A percentile compares a stretch with the other conserved stretches of the same genome.
Conservation (phyloP, 2,113 vertebrate species). For the Epinephelus moara region DNA sequence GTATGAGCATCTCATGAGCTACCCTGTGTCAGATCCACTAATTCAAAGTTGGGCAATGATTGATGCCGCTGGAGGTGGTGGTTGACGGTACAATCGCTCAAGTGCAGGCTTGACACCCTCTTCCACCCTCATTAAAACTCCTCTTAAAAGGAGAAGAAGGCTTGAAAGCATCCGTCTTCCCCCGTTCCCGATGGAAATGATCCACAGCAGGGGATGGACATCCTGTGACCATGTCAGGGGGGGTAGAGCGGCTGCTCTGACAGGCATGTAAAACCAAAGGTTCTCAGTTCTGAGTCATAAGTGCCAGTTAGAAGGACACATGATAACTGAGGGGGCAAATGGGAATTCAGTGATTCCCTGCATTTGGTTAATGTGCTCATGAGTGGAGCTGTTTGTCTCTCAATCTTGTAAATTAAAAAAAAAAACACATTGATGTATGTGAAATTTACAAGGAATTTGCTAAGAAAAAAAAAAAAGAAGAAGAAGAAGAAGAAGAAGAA, state of each 20-base stretch:
- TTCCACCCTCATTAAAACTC: constrained; percentile 74
- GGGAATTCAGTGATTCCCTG: background rate
- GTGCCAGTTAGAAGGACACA: constrained; percentile 10
- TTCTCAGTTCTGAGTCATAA: constrained; percentile 36
- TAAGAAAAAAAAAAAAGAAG: background rate
- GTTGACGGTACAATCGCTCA: constrained; percentile 81
- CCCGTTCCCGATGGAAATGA: constrained; percentile 53
- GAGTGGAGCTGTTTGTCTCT: constrained; percentile 1
- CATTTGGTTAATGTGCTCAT: constrained; percentile 6
- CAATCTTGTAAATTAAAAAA: background rate
- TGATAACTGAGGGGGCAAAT: constrained; percentile 29
- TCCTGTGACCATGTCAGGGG: constrained; percentile 18
- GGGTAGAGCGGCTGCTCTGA: constrained; percentile 9
- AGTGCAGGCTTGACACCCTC: constrained; percentile 57
- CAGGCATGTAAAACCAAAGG: constrained; percentile 28
- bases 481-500: background rate
- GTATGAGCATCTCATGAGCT: constrained; percentile 60
- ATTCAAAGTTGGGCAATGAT: constrained; percentile 78
- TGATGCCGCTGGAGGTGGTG: constrained; percentile 70
- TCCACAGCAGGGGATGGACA: constrained; percentile 36
- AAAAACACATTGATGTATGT: background rate
- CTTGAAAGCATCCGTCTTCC: constrained; percentile 41
- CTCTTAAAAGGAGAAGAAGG: constrained; percentile 60
- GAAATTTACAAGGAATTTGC: background rate
- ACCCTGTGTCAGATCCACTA: constrained; percentile 70